Base-by-base conservation (phyloP, 2,888 invertebrate species). In the Scaptomyza cyrtandrae region DNA sequence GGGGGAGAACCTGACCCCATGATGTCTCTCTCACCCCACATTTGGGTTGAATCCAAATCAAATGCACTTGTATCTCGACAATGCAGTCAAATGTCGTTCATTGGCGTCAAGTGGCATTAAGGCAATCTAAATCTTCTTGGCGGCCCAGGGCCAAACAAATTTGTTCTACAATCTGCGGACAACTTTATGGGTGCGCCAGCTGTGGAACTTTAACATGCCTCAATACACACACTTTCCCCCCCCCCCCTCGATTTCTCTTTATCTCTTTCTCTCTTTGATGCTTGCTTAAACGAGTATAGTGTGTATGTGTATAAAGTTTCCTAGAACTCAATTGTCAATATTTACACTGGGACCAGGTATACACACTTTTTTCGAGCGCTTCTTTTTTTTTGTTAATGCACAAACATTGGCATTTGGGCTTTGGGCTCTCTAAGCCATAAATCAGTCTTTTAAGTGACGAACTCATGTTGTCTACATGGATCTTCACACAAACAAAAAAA, bases 21-120 rank as follows among this genome's bases (percentile, higher is more conserved):
- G 39, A 10, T 41, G 10, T 16, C 41, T 41, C 16, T 3, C 16
- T 16, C 14, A 11, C 14, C 14, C 63, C 44, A 10, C 35, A 39
- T 13, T n/a, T 16, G 13, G n/a, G n/a, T 37, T 39, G 43, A 9
- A 44, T 31, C 43, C 43, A 69, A 82, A 69, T 69, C 62, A 71
- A 69, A 80, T 69, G 50, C 69, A 63, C 54, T 65, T 33, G 62
- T 58, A 62, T 54, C 37, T 45, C 53, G 39, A 49, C 63, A 55
- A 61, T 61, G 54, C 79, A 70, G 50, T 71, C 62, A 62, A 66
- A 56, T 69, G 71, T 57, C 66, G 71, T 86, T 68, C 78, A 88
- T 88, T 75, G 83, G 75, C 78, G 61, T 80, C 80, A 88, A 85
- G 88, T 83, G 78, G 84, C 72, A 85, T 88, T 85, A 86, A 73